Evolutionary conservation across 2,113 vertebrate genomes (phyloP).

Genomic region (Leucopsar rothschildi): DNA sequence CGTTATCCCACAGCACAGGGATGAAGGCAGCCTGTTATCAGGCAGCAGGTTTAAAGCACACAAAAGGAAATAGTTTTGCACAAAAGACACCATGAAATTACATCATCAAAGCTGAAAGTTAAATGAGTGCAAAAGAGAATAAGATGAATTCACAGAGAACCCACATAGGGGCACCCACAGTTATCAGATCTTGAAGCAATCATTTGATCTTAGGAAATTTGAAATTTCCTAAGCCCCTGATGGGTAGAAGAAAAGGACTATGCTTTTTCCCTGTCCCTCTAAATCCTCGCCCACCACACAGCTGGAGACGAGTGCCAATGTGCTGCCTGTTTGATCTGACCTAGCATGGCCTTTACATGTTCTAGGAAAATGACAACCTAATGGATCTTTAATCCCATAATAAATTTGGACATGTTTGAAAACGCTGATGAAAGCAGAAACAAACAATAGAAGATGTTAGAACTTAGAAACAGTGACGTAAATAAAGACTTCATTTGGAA

Average conservation of each 20-base stretch:
- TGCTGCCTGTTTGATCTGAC: background rate
- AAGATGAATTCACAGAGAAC: background rate
- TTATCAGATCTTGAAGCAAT: background rate
- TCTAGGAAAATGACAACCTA: background rate
- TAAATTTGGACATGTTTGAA: background rate
- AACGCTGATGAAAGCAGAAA: background rate
- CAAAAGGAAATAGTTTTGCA: background rate
- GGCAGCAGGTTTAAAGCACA: background rate
- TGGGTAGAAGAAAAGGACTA: background rate
- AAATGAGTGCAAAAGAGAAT: background rate
- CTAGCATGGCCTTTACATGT: background rate
- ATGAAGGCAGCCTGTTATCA: background rate
- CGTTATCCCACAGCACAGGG: background rate
- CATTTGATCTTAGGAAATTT: background rate
- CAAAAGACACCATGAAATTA: background rate
- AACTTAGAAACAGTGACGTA: constrained; percentile 6
- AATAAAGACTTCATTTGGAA: constrained; percentile 42
- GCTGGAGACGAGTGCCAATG: background rate
- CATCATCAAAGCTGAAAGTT: background rate
- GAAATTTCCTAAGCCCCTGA: background rate
- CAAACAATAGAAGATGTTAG: background rate
- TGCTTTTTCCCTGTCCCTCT: background rate
- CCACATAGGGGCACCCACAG: background rate
- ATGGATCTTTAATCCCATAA: background rate
- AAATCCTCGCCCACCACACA: accelerated